Conservation (phyloP, 1,140 invertebrate species). For the Anthonomus grandis region DNA sequence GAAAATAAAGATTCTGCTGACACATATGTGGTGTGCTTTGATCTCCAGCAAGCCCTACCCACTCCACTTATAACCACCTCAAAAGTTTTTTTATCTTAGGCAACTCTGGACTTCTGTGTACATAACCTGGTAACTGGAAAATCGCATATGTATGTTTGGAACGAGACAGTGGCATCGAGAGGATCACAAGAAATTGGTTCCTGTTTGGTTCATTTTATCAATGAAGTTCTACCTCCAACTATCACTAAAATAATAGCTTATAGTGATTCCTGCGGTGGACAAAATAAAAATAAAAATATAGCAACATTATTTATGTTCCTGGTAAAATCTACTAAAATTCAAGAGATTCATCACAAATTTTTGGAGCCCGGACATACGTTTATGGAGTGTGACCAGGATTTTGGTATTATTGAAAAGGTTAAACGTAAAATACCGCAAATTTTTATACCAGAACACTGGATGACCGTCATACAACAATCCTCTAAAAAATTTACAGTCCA, state of each 20-base stretch:
- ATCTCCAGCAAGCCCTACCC: too few relatives aligned
- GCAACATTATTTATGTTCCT: constrained; percentile 24
- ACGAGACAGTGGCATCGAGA: too few relatives aligned
- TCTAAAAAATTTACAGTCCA: constrained; percentile 16
- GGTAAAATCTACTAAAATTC: constrained; percentile 19
- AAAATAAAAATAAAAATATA: constrained; percentile 31
- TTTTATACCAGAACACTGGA: constrained; percentile 24
- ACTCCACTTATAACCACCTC: too few relatives aligned
- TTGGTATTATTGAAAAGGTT: constrained; percentile 18
- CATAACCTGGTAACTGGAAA: too few relatives aligned
- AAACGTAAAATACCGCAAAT: constrained; percentile 13
- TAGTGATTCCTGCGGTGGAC: constrained; percentile 28
- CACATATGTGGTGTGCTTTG: too few relatives aligned
- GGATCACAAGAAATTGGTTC: too few relatives aligned
- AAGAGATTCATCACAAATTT: constrained; percentile 20
- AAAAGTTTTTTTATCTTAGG: too few relatives aligned
- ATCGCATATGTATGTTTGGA: too few relatives aligned
- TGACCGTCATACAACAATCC: background rate
- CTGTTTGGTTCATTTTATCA: too few relatives aligned
- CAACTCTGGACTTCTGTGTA: too few relatives aligned
- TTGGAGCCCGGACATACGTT: constrained; percentile 26
- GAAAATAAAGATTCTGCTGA: too few relatives aligned
- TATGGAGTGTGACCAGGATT: constrained; percentile 25
- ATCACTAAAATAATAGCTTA: constrained; percentile 9
- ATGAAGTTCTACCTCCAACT: too few relatives aligned